These are phyloP conservation scores for Okapia johnstoni DNA, from an alignment of 2,113 vertebrate genomes.

Conservation along the genomic window DNA sequence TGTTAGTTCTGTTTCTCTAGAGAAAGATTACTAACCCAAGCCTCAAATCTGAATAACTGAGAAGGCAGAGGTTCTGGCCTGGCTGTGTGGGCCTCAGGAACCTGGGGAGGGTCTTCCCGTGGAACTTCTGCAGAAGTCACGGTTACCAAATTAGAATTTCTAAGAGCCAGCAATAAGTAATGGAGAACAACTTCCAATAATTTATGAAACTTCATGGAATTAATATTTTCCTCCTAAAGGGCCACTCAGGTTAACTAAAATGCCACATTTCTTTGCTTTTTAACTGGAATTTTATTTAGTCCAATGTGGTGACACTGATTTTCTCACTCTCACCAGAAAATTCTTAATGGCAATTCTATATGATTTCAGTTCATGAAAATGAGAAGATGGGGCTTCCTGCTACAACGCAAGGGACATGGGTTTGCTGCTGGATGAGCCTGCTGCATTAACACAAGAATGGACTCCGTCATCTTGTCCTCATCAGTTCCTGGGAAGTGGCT, in stretches of 20 bases:
- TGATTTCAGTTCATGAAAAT: not conserved
- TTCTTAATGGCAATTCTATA: not conserved
- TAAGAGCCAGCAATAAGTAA: not conserved
- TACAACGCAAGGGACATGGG: not conserved
- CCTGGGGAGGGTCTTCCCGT: not conserved
- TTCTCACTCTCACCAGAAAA: not conserved
- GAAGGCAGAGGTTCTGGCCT: not conserved
- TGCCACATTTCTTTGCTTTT: not conserved
- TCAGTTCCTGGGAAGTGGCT: not conserved
- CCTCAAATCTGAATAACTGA: not conserved
- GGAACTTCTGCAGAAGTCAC: not conserved
- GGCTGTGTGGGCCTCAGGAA: not conserved
- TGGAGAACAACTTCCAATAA: not conserved
- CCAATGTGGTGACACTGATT: not conserved
- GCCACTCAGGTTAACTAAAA: not conserved
- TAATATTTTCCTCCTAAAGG: not conserved
- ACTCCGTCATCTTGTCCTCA: not conserved
- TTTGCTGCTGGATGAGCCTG: not conserved
- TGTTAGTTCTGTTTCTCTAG: not conserved
- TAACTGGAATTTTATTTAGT: not conserved
- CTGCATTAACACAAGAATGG: not conserved
- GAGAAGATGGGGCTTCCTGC: not conserved
- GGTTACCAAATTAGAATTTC: not conserved
- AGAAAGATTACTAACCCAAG: not conserved
- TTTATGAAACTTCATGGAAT: not conserved